Conservation (phyloP, 1,140 invertebrate genomes). For the Brachionus asplanchnoidis region DNA sequence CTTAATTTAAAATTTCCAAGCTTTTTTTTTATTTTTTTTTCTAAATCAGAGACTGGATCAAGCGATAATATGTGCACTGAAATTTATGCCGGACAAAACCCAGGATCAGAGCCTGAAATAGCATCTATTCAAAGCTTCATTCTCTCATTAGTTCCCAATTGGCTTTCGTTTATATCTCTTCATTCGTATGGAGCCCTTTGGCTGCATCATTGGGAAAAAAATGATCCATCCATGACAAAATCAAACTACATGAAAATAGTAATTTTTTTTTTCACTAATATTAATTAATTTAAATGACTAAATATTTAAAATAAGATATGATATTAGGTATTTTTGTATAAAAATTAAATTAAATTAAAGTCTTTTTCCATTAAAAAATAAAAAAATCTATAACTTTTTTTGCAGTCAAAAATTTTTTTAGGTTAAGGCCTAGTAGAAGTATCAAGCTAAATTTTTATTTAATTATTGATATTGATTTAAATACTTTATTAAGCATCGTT, state of each 20-base stretch:
- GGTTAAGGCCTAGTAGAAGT: too few relatives aligned
- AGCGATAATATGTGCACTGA: background rate
- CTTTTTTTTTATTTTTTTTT: background rate
- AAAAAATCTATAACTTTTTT: too few relatives aligned
- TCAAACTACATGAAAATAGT: conserved; percentile 12
- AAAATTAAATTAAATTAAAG: too few relatives aligned
- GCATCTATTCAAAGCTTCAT: background rate
- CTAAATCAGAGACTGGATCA: background rate
- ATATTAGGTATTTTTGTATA: too few relatives aligned
- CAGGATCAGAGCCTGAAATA: background rate
- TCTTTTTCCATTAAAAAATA: too few relatives aligned
- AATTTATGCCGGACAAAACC: background rate
- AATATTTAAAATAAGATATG: too few relatives aligned
- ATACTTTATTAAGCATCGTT: too few relatives aligned
- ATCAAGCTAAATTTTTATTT: too few relatives aligned
- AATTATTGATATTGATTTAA: too few relatives aligned
- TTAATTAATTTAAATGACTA: too few relatives aligned
- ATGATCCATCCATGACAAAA: background rate
- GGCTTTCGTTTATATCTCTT: conserved; percentile 9
- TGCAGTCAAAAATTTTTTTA: too few relatives aligned
- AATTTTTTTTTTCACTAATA: background rate
- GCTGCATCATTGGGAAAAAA: conserved; percentile 29
- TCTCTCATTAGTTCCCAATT: background rate
- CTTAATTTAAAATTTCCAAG: background rate
- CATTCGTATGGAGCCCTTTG: conserved; percentile 27